Conservation (phyloP, 2,888 invertebrate genomes). For the Acleris emargana region DNA sequence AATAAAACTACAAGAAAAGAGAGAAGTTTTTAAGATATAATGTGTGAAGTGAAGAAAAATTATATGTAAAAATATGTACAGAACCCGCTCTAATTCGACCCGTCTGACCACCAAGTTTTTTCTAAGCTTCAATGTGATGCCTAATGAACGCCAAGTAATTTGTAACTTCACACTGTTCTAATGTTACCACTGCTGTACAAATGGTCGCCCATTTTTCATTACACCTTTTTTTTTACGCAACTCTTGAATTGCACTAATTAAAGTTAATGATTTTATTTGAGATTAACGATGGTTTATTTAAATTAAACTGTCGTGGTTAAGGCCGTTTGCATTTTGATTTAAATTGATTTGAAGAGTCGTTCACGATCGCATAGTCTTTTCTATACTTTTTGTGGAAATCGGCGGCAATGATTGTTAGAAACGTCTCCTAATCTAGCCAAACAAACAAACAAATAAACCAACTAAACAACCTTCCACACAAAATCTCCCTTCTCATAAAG, state of each 20-base stretch:
- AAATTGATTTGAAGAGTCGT: background rate
- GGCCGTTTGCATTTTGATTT: background rate
- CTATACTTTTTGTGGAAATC: no score
- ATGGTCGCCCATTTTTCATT: conserved; percentile 46
- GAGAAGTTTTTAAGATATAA: no score
- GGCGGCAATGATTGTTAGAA: no score
- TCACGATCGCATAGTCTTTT: no score
- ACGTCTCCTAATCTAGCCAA: no score
- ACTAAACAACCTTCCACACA: no score
- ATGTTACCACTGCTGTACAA: conserved; percentile 43
- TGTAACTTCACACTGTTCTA: conserved; percentile 60
- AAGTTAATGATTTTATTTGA: conserved; percentile 24
- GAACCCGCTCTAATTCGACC: background rate
- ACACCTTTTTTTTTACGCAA: conserved; percentile 39
- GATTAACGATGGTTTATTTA: conserved; percentile 1
- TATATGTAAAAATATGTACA: no score
- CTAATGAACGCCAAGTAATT: conserved; percentile 67
- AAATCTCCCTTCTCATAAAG: no score
- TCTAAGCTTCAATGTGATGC: conserved; percentile 49
- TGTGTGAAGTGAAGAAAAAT: no score
- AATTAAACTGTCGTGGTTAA: background rate
- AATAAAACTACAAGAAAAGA: no score
- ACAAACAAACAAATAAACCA: no score
- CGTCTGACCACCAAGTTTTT: background rate
- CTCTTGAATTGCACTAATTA: conserved; percentile 34